These are phyloP conservation scores for Standfussiana lucernea DNA, from an alignment of 2,888 invertebrate genomes.

Conservation along the genomic window DNA sequence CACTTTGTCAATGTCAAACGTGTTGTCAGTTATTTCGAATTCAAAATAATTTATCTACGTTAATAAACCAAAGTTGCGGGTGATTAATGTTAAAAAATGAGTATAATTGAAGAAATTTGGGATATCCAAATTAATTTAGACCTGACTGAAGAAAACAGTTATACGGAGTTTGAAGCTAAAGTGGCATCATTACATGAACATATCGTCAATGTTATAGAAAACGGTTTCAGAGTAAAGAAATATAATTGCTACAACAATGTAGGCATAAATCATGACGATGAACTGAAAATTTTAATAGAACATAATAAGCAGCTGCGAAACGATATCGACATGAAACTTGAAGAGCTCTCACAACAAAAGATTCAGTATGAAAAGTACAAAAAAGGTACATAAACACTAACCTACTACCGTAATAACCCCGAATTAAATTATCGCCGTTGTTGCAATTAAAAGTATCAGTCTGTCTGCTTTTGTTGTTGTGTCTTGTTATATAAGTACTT, in stretches of 20 bases:
- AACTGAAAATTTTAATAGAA: slow-evolving; percentile 77
- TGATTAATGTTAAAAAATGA: slow-evolving; percentile 70
- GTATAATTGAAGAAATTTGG: slow-evolving; percentile 78
- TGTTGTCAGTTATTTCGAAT: slow-evolving; percentile 26
- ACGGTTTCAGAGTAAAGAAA: slow-evolving; percentile 73
- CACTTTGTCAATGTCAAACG: slow-evolving; percentile 4
- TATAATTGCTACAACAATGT: slow-evolving; percentile 66
- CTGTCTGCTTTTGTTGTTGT: too few relatives aligned
- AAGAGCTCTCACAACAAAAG: slow-evolving; percentile 77
- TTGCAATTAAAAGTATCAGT: not conserved
- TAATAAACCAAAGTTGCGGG: not conserved
- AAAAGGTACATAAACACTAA: slow-evolving; percentile 73
- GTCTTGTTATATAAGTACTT: not conserved
- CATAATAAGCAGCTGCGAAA: slow-evolving; percentile 79
- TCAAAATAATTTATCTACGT: not conserved
- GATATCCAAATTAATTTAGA: slow-evolving; percentile 69
- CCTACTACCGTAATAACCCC: too few relatives aligned
- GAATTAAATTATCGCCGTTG: not conserved
- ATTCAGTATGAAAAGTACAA: slow-evolving; percentile 81
- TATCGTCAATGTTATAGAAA: slow-evolving; percentile 73
- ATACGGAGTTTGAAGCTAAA: slow-evolving; percentile 71
- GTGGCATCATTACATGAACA: slow-evolving; percentile 68
- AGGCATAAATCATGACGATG: slow-evolving; percentile 76
- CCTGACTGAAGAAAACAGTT: slow-evolving; percentile 68
- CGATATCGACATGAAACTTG: slow-evolving; percentile 79